Percentiles rank a stretch among this genome's conserved stretches.
Evolutionary conservation across 1,140 invertebrate species (phyloP).

Genomic region (Trissolcus basalis): DNA sequence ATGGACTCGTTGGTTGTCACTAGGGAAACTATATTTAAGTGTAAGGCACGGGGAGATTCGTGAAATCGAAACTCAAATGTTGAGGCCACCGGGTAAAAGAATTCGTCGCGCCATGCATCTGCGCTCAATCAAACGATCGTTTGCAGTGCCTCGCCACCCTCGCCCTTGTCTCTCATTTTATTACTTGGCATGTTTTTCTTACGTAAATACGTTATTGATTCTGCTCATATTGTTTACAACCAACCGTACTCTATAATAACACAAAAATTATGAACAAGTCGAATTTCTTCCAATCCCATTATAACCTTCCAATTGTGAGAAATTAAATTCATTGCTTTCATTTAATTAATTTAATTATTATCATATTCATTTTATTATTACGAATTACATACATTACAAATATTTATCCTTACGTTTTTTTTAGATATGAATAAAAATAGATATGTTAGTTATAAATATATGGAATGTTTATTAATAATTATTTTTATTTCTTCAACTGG

Average conservation of each 20-base stretch:
- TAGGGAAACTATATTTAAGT: constrained; percentile 64
- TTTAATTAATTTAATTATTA: too few relatives aligned
- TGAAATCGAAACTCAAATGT: constrained; percentile 21
- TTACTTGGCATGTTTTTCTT: constrained; percentile 10
- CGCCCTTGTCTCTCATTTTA: constrained; percentile 1
- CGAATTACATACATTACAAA: too few relatives aligned
- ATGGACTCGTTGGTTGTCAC: constrained; percentile 53
- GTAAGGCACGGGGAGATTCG: constrained; percentile 38
- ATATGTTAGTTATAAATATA: too few relatives aligned
- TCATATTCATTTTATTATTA: too few relatives aligned
- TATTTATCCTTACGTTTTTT: too few relatives aligned
- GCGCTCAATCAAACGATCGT: constrained; percentile 23
- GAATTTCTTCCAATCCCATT: too few relatives aligned
- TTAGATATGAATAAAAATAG: too few relatives aligned
- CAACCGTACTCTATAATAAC: not conserved
- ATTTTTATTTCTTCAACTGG: too few relatives aligned
- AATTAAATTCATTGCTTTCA: too few relatives aligned
- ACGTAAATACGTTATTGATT: constrained; percentile 35
- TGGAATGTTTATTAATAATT: too few relatives aligned
- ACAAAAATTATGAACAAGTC: too few relatives aligned
- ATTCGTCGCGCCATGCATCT: constrained; percentile 16
- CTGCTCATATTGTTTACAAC: constrained; percentile 15
- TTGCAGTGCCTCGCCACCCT: not conserved
- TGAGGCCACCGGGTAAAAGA: constrained; percentile 1
- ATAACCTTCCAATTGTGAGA: too few relatives aligned